Percentiles rank a stretch among this genome's conserved stretches.
These are phyloP conservation scores for Spinus pinus DNA, from an alignment of 2,797 vertebrate genomes.

Conservation along the genomic window DNA sequence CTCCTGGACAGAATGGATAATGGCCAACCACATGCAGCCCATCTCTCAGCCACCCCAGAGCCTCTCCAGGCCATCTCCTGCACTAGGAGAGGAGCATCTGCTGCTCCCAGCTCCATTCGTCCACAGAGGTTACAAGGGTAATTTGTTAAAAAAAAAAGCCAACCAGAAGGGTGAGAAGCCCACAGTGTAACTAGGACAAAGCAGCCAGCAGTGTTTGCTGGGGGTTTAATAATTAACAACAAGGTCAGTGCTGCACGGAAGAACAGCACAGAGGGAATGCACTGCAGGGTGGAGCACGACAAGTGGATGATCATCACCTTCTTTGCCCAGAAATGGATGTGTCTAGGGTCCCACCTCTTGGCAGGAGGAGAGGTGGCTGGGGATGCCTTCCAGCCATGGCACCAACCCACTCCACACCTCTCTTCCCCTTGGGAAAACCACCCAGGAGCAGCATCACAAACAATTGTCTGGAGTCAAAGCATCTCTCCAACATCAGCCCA, in stretches of 20 bases:
- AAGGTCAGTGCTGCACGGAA: slow-evolving; percentile 1
- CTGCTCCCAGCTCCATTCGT: neutral
- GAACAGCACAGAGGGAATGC: neutral
- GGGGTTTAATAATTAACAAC: slow-evolving; percentile 67
- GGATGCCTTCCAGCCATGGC: neutral
- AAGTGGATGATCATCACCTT: neutral
- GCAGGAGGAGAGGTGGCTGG: neutral
- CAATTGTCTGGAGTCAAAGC: neutral
- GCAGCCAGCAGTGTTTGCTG: slow-evolving; percentile 12
- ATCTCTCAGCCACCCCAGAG: neutral
- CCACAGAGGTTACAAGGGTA: slow-evolving; percentile 22
- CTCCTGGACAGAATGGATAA: neutral
- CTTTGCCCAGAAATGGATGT: neutral
- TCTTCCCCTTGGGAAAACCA: neutral
- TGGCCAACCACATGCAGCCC: neutral
- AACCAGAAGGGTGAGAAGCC: neutral
- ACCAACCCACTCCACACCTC: neutral
- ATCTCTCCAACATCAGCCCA: neutral
- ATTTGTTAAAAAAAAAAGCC: neutral
- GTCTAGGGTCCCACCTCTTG: neutral
- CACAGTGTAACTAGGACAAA: slow-evolving; percentile 29
- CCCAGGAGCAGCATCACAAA: neutral
- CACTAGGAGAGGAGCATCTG: neutral
- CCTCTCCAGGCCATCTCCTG: neutral
- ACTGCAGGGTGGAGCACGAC: neutral